phyloP scores from a whole-genome alignment of 2,888 invertebrate genomes.

The Elegia similella region DNA sequence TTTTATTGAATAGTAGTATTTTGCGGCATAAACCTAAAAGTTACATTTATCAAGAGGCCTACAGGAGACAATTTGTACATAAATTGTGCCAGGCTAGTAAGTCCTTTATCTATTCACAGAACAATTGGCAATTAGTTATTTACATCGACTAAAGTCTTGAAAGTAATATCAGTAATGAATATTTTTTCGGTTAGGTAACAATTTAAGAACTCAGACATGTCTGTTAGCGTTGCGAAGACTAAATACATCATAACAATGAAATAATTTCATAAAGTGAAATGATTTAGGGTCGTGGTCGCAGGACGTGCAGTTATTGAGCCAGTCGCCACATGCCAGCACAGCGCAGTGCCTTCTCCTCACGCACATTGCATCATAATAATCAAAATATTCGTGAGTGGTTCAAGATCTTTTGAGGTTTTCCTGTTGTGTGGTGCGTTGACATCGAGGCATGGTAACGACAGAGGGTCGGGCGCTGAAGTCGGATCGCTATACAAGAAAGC shows the following conservation, averaged over 20 bases:
- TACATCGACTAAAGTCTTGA: too few relatives aligned
- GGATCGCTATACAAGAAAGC: background rate
- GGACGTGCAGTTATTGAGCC: slow-evolving; percentile 61
- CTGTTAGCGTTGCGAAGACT: slow-evolving; percentile 23
- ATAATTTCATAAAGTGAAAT: slow-evolving; percentile 58
- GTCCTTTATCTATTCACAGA: too few relatives aligned
- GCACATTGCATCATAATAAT: background rate
- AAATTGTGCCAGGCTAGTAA: too few relatives aligned
- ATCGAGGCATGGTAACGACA: slow-evolving; percentile 49
- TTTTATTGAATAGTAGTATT: too few relatives aligned
- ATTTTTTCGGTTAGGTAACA: too few relatives aligned
- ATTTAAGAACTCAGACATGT: too few relatives aligned
- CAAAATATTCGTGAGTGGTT: background rate
- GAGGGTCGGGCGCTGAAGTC: slow-evolving; percentile 20
- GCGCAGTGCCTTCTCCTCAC: slow-evolving; percentile 42
- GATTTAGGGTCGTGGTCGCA: slow-evolving; percentile 54
- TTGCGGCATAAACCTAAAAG: too few relatives aligned
- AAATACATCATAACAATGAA: slow-evolving; percentile 39
- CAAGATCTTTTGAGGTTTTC: background rate
- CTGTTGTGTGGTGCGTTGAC: slow-evolving; percentile 27
- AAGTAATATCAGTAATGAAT: too few relatives aligned
- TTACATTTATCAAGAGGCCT: too few relatives aligned
- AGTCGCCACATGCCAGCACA: slow-evolving; percentile 51
- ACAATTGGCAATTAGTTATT: too few relatives aligned
- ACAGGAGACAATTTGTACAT: too few relatives aligned